Evolutionary conservation across 2,113 vertebrate genomes (phyloP).

Genomic region (Caretta caretta): DNA sequence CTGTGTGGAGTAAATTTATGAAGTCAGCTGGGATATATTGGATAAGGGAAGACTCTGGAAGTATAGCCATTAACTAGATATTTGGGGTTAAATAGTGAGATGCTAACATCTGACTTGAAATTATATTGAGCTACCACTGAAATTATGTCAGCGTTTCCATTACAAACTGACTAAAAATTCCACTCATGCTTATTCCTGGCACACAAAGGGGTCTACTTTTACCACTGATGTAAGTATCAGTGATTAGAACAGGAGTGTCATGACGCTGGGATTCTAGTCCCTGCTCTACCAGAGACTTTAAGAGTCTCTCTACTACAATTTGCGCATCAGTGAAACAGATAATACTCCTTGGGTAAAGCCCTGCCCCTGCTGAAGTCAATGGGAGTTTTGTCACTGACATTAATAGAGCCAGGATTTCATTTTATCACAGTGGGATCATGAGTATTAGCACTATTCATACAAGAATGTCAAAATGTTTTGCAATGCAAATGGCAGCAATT

Average conservation of each 20-base stretch:
- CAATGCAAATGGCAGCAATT: rapidly evolving
- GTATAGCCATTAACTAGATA: neutral
- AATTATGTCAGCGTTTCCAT: neutral
- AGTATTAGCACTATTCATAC: neutral
- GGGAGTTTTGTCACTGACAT: neutral
- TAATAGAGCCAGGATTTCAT: neutral
- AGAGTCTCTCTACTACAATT: neutral
- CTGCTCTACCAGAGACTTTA: neutral
- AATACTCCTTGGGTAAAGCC: neutral
- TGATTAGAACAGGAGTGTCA: neutral
- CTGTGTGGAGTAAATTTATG: neutral
- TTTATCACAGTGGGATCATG: neutral
- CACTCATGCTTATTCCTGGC: neutral
- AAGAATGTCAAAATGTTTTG: neutral
- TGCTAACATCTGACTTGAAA: neutral
- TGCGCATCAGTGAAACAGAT: neutral
- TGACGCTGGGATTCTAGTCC: neutral
- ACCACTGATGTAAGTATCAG: neutral
- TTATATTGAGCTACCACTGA: neutral
- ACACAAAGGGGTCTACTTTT: neutral
- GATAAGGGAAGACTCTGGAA: neutral
- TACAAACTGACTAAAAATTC: neutral
- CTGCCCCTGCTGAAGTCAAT: neutral
- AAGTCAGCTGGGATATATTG: neutral
- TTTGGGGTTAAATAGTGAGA: neutral